Base-by-base conservation (phyloP, 2,888 invertebrate genomes). In the Hydrotaea cyrtoneurina region DNA sequence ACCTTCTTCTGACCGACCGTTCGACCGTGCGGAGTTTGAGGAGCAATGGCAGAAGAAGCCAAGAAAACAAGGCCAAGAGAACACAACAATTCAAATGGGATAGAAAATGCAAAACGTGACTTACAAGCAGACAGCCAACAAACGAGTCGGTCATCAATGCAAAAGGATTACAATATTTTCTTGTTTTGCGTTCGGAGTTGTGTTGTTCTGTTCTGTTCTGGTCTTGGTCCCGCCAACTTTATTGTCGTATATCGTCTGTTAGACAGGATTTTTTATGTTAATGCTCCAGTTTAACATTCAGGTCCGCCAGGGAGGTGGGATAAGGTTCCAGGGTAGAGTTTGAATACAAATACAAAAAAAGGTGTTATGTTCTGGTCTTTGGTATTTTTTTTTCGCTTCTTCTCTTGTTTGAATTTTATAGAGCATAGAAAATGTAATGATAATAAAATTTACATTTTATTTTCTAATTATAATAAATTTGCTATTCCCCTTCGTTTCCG, bases 391-490 rank as follows among this genome's bases (percentile, higher is more conserved):
- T 8, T 21, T 11, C 39, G 1, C 39, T 39, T 8, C 11, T 10
- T 39, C 11, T 39, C 39, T 39, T 8, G 39, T 39, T 39, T 39
- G 39, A 3, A 64, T 69, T 80, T 78, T 57, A 57, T 64, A 72
- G 75, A 57, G 13, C 66, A 72, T 39, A 72, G 75, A 53, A 72
- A 75, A 64, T 74, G 64, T 64, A 64, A 64, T 78, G 71, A 64
- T 80, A 80, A 83, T 83, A 78, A 80, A 78, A 80, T 83, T 80
- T 78, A 75, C 78, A 78, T 78, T 75, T 83, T 80, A 83, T 78
- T 71, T 80, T 78, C 62, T 75, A 80, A 78, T 80, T 80, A 75
- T 78, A 80, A 77, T 80, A 71, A 83, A 83, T 77, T 57, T 21
- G 5, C 17, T 21, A 17, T 55, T 55, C 19, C 8, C 36, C 19